These are phyloP conservation scores for Sorex fumeus DNA, from an alignment of 2,113 vertebrate species.

Conservation along the genomic window DNA sequence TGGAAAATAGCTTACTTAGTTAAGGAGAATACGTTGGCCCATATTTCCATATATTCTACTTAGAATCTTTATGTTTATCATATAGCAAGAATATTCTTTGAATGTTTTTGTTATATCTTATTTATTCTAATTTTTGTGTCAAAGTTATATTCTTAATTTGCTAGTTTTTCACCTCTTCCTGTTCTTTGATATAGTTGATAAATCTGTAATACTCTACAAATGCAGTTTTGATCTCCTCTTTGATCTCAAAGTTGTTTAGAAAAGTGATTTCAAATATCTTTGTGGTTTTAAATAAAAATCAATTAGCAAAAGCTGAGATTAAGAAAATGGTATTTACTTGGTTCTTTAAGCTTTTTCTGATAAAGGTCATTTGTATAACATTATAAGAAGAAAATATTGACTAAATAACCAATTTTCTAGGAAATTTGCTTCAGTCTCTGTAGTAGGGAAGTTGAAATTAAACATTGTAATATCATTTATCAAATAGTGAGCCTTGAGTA, in stretches of 20 bases:
- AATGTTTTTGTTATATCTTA: background rate
- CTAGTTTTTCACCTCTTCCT: background rate
- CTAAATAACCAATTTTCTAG: slow-evolving; percentile 40
- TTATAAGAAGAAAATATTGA: slow-evolving; percentile 53
- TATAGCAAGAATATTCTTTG: background rate
- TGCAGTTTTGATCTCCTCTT: slow-evolving; percentile 56
- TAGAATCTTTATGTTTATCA: slow-evolving; percentile 29
- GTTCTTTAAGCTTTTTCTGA: slow-evolving; percentile 54
- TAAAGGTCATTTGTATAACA: slow-evolving; percentile 49
- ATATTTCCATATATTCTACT: background rate
- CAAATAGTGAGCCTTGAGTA: background rate
- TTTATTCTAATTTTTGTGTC: background rate
- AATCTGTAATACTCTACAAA: slow-evolving; percentile 66
- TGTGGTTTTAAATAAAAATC: slow-evolving; percentile 57
- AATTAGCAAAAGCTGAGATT: slow-evolving; percentile 61
- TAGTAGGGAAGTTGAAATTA: background rate
- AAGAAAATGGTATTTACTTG: slow-evolving; percentile 55
- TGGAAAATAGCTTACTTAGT: background rate
- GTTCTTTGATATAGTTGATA: slow-evolving; percentile 24
- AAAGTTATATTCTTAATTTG: background rate
- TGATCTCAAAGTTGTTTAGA: slow-evolving; percentile 59
- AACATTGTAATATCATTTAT: background rate
- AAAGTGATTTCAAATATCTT: slow-evolving; percentile 68
- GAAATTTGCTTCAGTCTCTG: background rate
- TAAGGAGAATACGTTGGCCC: background rate